phyloP scores from a whole-genome alignment of 1,140 invertebrate species.

The Akabosia matsudoensis region DNA sequence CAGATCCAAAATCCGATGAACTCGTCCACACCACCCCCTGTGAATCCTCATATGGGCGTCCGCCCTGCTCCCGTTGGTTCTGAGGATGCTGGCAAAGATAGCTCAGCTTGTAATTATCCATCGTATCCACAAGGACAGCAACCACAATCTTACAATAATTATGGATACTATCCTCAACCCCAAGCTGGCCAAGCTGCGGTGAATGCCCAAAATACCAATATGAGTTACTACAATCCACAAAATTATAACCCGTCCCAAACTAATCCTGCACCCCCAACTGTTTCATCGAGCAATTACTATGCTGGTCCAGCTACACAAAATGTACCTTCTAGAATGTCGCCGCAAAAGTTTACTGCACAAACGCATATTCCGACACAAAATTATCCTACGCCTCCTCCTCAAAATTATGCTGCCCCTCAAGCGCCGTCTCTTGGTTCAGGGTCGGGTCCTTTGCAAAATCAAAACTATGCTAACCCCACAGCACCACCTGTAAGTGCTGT shows the following conservation, averaged over 20 bases:
- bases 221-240: background rate
- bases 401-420: too few species aligned
- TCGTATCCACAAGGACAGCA: background rate
- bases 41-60: slow-evolving; percentile 38
- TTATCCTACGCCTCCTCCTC: too few species aligned
- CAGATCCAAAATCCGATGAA: background rate
- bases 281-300: too few species aligned
- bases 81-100: slow-evolving; percentile 53
- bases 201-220: background rate
- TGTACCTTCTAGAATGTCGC: too few species aligned
- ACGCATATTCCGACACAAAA: too few species aligned
- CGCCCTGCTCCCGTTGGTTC: slow-evolving; percentile 62
- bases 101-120: slow-evolving; percentile 7
- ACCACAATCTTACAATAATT: background rate
- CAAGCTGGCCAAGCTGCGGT: background rate
- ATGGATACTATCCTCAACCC: background rate
- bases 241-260: background rate
- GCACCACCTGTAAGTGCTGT: too few species aligned
- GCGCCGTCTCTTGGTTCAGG: too few species aligned
- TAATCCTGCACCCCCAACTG: too few species aligned
- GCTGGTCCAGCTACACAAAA: too few species aligned
- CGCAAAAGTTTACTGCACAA: too few species aligned
- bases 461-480: too few species aligned
- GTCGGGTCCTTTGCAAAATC: too few species aligned
- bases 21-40: slow-evolving; percentile 7